These are phyloP conservation scores for Heliconius ismenius DNA, from an alignment of 2,888 invertebrate genomes.

Conservation along the genomic window DNA sequence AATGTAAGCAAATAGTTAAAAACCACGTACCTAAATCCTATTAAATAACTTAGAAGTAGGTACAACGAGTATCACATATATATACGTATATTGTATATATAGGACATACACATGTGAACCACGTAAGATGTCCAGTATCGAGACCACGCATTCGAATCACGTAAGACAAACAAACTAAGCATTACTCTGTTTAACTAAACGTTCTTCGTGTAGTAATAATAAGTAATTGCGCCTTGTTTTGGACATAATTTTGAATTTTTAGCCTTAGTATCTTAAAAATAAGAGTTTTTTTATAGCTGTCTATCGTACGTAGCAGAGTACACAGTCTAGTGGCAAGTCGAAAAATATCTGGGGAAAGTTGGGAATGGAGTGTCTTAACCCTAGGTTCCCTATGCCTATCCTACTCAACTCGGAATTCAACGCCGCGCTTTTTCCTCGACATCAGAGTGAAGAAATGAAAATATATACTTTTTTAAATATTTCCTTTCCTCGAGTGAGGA, in stretches of 20 bases:
- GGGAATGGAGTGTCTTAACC: too few relatives aligned
- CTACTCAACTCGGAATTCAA: too few relatives aligned
- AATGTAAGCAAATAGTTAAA: conserved; percentile 4
- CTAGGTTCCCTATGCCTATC: too few relatives aligned
- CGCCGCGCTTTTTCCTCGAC: too few relatives aligned
- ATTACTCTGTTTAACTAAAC: conserved; percentile 19
- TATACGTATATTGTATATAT: neutral
- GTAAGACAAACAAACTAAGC: conserved; percentile 25
- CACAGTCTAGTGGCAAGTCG: too few relatives aligned
- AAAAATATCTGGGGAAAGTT: too few relatives aligned
- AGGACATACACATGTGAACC: neutral
- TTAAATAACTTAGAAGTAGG: neutral
- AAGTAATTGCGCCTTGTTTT: conserved; percentile 22
- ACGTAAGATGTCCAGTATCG: neutral
- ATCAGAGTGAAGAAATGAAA: too few relatives aligned
- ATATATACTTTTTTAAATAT: too few relatives aligned
- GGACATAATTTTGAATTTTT: conserved; percentile 1
- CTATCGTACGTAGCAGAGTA: too few relatives aligned
- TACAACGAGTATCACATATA: neutral
- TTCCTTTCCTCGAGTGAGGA: too few relatives aligned
- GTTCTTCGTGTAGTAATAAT: conserved; percentile 19
- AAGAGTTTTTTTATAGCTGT: neutral
- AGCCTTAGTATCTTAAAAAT: neutral
- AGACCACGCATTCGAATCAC: conserved; percentile 23
- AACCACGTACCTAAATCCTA: neutral